Conservation (phyloP, 37 sponge, comb jelly and placozoan genomes). For the Bolinopsis microptera region DNA sequence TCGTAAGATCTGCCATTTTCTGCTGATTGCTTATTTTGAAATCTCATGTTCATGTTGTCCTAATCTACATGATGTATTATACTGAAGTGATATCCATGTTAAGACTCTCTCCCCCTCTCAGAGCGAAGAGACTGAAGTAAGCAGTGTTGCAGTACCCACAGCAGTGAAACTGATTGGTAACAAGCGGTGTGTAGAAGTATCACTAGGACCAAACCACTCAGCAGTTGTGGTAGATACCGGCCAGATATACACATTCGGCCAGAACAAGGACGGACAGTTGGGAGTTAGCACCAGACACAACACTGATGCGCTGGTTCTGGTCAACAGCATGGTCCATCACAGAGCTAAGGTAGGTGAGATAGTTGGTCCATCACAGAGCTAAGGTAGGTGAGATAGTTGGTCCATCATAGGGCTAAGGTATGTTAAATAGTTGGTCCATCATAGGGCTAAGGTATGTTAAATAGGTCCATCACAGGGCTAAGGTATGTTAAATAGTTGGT, state of each 20-base stretch:
- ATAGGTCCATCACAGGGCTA: conserved; percentile 4
- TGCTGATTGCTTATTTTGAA: too few species aligned
- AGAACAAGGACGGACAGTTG: conserved; percentile 89
- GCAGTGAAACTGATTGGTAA: conserved; percentile 81
- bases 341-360: conserved; percentile 75
- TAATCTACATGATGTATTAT: too few species aligned
- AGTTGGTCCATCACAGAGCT: neutral
- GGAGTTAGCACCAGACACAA: conserved; percentile 72
- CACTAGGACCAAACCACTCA: conserved; percentile 88
- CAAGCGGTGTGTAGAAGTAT: conserved; percentile 83
- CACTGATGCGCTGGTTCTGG: conserved; percentile 66
- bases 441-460: neutral
- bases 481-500: conserved; percentile 1
- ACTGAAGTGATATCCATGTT: too few species aligned
- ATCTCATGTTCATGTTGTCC: too few species aligned
- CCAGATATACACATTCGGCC: conserved; percentile 85
- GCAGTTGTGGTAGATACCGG: conserved; percentile 83
- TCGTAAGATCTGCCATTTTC: too few species aligned
- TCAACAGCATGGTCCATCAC: conserved; percentile 66
- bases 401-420: neutral
- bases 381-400: too few species aligned
- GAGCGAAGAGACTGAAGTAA: conserved; percentile 72
- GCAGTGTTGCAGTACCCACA: conserved; percentile 68
- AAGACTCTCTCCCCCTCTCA: neutral
- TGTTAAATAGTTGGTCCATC: too few species aligned